Conservation (phyloP, 2,797 vertebrate genomes). For the Erethizon dorsatum region DNA sequence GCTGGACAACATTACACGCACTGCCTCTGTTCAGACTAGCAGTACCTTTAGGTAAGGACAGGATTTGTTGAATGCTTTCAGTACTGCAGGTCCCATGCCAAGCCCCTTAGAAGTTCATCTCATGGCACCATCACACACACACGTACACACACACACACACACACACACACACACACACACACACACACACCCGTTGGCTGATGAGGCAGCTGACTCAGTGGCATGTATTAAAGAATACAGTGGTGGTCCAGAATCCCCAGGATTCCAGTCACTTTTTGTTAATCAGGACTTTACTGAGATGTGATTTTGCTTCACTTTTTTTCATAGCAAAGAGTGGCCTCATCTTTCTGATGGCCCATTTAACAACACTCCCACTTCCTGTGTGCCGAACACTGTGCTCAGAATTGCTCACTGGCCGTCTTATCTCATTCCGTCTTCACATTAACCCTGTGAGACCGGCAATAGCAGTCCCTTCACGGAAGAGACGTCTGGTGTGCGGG, state of each 20-base stretch:
- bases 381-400: slow-evolving; percentile 61
- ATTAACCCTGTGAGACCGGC: background rate
- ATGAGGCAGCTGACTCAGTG: background rate
- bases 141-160: background rate
- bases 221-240: background rate
- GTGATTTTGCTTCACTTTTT: background rate
- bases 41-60: background rate
- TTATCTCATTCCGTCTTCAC: background rate
- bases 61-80: background rate
- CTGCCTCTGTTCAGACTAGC: background rate
- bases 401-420: background rate
- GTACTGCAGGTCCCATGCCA: background rate
- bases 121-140: accelerated
- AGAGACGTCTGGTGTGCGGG: background rate
- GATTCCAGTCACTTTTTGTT: background rate
- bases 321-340: background rate
- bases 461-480: background rate
- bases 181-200: background rate
- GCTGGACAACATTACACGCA: background rate
- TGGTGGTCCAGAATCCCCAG: background rate
- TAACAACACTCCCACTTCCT: background rate
- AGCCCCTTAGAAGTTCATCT: background rate
- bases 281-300: background rate
- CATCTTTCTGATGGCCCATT: background rate
- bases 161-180: background rate